Base-by-base conservation (phyloP, 2,113 vertebrate species). In the Anolis carolinensis region DNA sequence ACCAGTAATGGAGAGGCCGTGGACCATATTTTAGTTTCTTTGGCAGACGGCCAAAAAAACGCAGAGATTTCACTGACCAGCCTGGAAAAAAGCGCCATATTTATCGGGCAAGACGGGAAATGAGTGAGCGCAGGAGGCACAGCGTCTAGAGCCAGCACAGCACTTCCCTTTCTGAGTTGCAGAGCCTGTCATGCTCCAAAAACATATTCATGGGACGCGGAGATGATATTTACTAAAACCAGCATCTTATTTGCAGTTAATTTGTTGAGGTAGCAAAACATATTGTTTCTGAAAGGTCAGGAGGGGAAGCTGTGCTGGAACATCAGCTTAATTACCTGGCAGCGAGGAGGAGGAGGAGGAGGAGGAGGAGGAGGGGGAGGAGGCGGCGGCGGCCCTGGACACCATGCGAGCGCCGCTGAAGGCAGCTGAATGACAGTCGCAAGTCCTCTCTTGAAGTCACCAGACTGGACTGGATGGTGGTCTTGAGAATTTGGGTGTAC, bases 261-360 rank as follows among this genome's bases (percentile, higher is more conserved):
- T 97, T 97, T 97, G 96, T 97, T 96, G 96, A 97, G 96, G 95
- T 95, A 95, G 96, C 96, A 96, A 96, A 97, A 96, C 87, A 95
- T 87, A 55, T 91, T 92, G 93, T 95, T 96, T 96, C 91, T 84
- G 65, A 96, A 97, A 97, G 97, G 97, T 96, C 96, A 95, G 92
- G 52, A 95, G 95, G 95, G 95, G 95, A 95, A 94, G 93, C 59
- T 25, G 59, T 87, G 88, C 77, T 95, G 91, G 95, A 97, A 94
- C 89, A 96, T 91, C 96, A 95, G 89, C 92, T 93, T 96, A 96
- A 97, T 97, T 96, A 96, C 93, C 92, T 87, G 92, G 92, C 13
- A 25, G 81, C 50, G 21, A 14, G 73, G 39, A 44, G 39, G 39
- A 44, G 39, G 39, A 77, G 8, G 7, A 92, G 93, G 94, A 89